Percentiles rank a stretch among this genome's conserved stretches.
phyloP scores from a whole-genome alignment of 2,113 vertebrate species.

The Grallaria varia region DNA sequence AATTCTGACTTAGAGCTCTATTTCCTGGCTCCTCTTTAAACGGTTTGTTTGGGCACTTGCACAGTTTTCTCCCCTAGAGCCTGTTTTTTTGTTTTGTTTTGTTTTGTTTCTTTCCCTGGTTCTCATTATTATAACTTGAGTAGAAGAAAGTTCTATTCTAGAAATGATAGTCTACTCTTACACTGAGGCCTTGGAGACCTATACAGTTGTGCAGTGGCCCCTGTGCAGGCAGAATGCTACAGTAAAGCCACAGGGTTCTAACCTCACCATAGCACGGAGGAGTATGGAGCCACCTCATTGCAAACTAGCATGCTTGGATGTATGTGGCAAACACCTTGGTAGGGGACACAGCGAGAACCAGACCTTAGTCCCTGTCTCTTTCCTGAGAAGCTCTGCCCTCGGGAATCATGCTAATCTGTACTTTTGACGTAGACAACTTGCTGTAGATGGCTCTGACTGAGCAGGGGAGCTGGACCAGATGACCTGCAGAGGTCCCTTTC shows the following conservation, averaged over 20 bases:
- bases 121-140: background rate
- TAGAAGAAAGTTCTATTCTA: background rate
- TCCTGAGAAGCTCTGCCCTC: background rate
- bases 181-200: background rate
- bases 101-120: background rate
- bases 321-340: background rate
- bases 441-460: background rate
- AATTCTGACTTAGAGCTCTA: background rate
- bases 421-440: background rate
- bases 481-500: background rate
- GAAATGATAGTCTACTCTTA: background rate
- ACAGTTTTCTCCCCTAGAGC: background rate
- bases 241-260: background rate
- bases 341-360: background rate
- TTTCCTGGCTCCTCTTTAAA: background rate
- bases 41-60: background rate
- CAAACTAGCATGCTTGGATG: background rate
- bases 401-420: background rate
- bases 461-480: background rate
- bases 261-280: background rate
- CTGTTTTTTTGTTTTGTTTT: background rate
- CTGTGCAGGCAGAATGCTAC: background rate
- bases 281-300: background rate
- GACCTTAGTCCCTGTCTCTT: background rate
- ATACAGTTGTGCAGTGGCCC: background rate